phyloP scores from a whole-genome alignment of 2,113 vertebrate species.

The Gambusia affinis region DNA sequence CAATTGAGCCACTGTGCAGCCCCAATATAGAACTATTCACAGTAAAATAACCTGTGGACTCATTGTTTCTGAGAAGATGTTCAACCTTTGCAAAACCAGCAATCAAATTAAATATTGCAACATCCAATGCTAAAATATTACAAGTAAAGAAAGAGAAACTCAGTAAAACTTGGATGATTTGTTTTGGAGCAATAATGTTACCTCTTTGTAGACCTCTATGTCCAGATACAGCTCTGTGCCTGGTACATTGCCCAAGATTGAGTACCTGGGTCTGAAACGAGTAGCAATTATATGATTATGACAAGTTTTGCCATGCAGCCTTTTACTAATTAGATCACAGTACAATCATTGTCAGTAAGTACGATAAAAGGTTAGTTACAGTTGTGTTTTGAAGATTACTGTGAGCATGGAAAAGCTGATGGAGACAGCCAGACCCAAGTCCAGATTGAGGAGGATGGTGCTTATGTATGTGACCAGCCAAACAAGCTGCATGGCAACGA shows the following conservation, averaged over 20 bases:
- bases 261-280: constrained; percentile 86
- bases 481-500: constrained; percentile 77
- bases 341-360: not conserved
- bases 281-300: constrained; percentile 17
- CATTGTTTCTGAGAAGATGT: not conserved
- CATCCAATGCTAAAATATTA: too few relatives aligned
- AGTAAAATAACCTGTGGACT: not conserved
- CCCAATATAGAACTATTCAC: not conserved
- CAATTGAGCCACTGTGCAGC: too few relatives aligned
- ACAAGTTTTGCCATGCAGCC: not conserved
- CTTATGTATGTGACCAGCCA: constrained; percentile 90
- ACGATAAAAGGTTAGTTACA: constrained; percentile 74
- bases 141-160: too few relatives aligned
- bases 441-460: constrained; percentile 88
- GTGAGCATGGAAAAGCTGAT: constrained; percentile 89
- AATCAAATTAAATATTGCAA: too few relatives aligned
- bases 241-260: constrained; percentile 86
- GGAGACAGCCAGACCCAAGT: constrained; percentile 86
- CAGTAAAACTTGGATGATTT: too few relatives aligned
- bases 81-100: not conserved
- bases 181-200: constrained; percentile 53
- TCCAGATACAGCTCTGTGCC: constrained; percentile 89
- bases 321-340: not conserved
- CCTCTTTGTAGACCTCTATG: constrained; percentile 81
- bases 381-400: constrained; percentile 90